Percentiles rank a stretch among this genome's conserved stretches.
These are phyloP conservation scores for Ochotona curzoniae DNA, from an alignment of 2,113 vertebrate species.

Conservation along the genomic window DNA sequence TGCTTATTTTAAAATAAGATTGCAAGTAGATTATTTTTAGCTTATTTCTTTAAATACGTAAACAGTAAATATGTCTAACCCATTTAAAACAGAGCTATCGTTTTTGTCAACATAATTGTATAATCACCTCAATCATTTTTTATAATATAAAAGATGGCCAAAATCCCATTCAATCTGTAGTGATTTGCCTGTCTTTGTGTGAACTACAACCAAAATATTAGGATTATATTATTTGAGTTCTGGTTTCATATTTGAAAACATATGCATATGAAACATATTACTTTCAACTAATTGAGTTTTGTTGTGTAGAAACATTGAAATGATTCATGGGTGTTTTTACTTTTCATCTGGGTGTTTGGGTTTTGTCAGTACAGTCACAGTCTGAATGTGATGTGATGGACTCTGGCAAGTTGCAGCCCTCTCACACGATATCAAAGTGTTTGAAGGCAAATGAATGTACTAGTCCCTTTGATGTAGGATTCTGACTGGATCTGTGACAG, in stretches of 20 bases:
- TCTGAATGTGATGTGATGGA: slow-evolving; percentile 23
- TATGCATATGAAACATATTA: background rate
- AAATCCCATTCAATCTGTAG: background rate
- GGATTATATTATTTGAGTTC: background rate
- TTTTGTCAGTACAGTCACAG: background rate
- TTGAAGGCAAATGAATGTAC: background rate
- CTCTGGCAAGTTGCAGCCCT: background rate
- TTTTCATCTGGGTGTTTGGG: slow-evolving; percentile 23
- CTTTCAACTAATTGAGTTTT: slow-evolving; percentile 23
- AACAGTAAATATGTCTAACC: background rate
- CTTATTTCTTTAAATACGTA: slow-evolving; percentile 34
- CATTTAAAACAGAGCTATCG: background rate
- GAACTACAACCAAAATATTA: background rate
- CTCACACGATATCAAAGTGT: background rate
- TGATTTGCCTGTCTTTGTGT: background rate
- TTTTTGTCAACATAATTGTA: background rate
- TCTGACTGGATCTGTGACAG: background rate
- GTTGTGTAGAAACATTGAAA: background rate
- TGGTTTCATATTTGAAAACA: slow-evolving; percentile 42
- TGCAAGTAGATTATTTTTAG: background rate
- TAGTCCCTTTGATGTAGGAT: background rate
- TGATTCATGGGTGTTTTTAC: background rate
- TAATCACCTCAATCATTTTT: background rate
- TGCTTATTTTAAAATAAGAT: slow-evolving; percentile 20
- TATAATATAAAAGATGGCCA: background rate